Evolutionary conservation across 2,113 vertebrate genomes (phyloP).

Genomic region (Phodopus roborovskii): DNA sequence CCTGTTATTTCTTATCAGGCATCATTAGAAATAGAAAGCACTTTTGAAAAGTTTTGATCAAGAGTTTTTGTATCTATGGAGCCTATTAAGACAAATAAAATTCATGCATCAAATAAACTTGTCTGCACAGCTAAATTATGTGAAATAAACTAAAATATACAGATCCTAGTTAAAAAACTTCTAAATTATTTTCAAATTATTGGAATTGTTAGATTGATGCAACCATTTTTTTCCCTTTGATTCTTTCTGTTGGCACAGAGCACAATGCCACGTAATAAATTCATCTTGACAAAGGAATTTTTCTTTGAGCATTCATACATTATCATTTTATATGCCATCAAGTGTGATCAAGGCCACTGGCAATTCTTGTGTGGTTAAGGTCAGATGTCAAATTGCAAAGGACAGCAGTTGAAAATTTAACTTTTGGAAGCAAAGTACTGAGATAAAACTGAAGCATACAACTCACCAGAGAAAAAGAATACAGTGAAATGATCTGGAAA

Average conservation of each 20-base stretch:
- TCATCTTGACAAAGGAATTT: not conserved
- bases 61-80: conserved; percentile 12
- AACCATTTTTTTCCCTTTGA: not conserved
- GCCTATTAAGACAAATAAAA: not conserved
- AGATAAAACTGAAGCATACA: conserved; percentile 49
- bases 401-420: conserved; percentile 35
- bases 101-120: not conserved
- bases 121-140: not conserved
- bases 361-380: not conserved
- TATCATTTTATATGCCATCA: not conserved
- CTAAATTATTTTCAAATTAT: not conserved
- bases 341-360: not conserved
- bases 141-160: not conserved
- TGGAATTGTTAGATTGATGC: not conserved
- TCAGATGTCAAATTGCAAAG: not conserved
- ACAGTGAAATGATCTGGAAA: conserved; percentile 71
- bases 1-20: not conserved
- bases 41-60: not conserved
- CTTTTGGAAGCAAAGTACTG: conserved; percentile 56
- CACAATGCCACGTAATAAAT: not conserved
- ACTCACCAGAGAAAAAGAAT: conserved; percentile 53
- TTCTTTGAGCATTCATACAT: not conserved
- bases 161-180: not conserved
- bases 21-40: not conserved
- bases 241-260: conserved; percentile 12